A percentile compares a stretch with the other conserved stretches of the same genome.
Evolutionary conservation across 2,888 invertebrate species (phyloP).

Genomic region (Drosophila ezoana): DNA sequence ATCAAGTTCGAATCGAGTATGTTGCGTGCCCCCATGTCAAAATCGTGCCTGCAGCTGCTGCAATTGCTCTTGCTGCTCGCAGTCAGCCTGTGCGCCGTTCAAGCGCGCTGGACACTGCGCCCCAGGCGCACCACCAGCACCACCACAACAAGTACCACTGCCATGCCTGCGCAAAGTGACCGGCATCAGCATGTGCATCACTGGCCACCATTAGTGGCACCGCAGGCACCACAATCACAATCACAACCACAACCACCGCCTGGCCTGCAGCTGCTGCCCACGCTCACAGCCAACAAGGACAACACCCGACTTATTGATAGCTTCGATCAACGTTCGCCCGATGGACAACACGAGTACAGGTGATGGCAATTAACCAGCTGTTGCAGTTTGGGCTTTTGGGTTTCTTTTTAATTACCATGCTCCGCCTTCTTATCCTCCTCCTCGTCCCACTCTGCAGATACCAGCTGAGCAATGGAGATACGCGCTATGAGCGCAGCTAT

Average conservation of each 20-base stretch:
- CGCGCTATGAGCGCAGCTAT: constrained; percentile 81
- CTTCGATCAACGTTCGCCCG: constrained; percentile 57
- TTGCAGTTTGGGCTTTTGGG: not conserved
- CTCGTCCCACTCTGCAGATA: constrained; percentile 57
- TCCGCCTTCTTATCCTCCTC: not conserved
- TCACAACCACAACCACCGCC: too few relatives aligned
- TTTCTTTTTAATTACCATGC: not conserved
- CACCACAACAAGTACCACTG: constrained; percentile 28
- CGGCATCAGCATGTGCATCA: constrained; percentile 49
- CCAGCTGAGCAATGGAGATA: constrained; percentile 76
- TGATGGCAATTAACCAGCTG: constrained; percentile 1
- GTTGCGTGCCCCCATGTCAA: constrained; percentile 18
- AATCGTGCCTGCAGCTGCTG: constrained; percentile 16
- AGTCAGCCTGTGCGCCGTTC: not conserved
- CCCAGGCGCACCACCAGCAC: constrained; percentile 45
- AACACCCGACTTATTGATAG: constrained; percentile 63
- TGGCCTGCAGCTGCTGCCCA: not conserved
- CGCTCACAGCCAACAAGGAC: not conserved
- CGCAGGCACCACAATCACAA: constrained; percentile 18
- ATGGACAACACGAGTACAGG: constrained; percentile 78
- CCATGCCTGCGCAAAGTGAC: constrained; percentile 13
- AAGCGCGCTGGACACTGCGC: constrained; percentile 44
- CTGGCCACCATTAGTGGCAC: constrained; percentile 49
- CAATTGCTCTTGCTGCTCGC: constrained; percentile 11
- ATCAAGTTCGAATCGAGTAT: constrained; percentile 43